phyloP scores from a whole-genome alignment of 2,888 invertebrate genomes.

The Drosophila imparisetae region DNA sequence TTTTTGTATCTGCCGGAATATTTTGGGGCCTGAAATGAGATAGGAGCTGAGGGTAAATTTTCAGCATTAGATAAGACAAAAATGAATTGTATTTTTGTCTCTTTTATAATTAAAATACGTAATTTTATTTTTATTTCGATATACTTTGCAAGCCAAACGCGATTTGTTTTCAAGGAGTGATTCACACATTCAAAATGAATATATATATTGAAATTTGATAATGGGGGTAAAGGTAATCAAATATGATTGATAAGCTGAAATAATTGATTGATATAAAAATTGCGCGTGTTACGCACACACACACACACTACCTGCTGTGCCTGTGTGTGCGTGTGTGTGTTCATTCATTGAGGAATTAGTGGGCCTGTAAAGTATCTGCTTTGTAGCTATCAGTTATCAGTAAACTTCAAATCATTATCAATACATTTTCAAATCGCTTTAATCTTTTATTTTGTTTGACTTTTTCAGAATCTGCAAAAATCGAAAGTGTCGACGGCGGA shows the following conservation, averaged over 20 bases:
- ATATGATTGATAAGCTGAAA: slow-evolving; percentile 1
- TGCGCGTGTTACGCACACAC: background rate
- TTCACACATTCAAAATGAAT: background rate
- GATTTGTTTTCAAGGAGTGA: background rate
- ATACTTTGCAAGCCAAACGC: background rate
- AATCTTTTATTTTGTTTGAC: slow-evolving; percentile 20
- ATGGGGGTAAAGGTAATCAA: background rate
- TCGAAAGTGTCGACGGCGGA: slow-evolving; percentile 94
- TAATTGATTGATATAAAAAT: slow-evolving; percentile 1
- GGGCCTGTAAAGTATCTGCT: background rate
- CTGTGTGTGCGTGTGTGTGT: background rate
- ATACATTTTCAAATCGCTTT: background rate
- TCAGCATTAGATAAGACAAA: background rate
- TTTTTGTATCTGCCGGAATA: background rate
- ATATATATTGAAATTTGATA: background rate
- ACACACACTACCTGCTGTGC: background rate
- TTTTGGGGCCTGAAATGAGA: background rate
- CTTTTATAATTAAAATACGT: background rate
- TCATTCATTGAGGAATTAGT: slow-evolving; percentile 9
- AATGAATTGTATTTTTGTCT: background rate
- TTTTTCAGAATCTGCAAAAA: slow-evolving; percentile 90
- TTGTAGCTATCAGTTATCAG: slow-evolving; percentile 11
- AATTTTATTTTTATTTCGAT: background rate
- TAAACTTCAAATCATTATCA: background rate
- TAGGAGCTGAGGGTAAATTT: background rate